Evolutionary conservation across 2,888 invertebrate genomes (phyloP), one percentile per base, ranked within the genome.

Genomic region (Oxyteleia sp.): DNA sequence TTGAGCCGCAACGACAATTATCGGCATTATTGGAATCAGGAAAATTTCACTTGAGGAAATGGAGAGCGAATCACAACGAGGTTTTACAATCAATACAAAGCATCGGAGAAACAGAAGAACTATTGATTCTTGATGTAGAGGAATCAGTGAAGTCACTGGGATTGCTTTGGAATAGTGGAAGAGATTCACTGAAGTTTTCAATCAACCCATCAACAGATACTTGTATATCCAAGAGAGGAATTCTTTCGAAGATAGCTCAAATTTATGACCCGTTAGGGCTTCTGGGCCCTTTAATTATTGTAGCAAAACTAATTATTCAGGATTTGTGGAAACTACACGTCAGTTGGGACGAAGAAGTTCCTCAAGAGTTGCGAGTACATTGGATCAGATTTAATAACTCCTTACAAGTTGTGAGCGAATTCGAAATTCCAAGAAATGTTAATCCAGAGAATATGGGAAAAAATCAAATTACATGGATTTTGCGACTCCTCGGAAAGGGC

Each of bases 401-500:
- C 3, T 26, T 71, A 4, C 0, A 29, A 7, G n/a, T 76, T 10
- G 10, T 82, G 5, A 59, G 41, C 29, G 63, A 69, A 8, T 23
- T 82, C 8, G 35, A 20, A 29, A 72, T 82, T 11, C 8, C 23
- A 0, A 68, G 82, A 35, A 80, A 75, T 15, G 43, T 68, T 0
- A 41, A 57, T 15, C 15, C 47, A 10, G 26, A 47, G 41, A 63
- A 71, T 20, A 10, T 18, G 4, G 16, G 18, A 7, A 15, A 45
- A 2, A 45, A 7, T 16, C 86, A 8, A 7, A 7, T 32, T 32
- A 8, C 84, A 86, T 18, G 88, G 85, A 0, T 89, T 88, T 29
- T 64, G 82, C 11, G 87, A 88, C 45, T 85, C 87, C 4, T 85
- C 81, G 4, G 84, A 86, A 13, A 82, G 57, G 4, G 87, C 83